A percentile compares a stretch with the other conserved stretches of the same genome.
Conservation (phyloP, 35 echinoderm and acorn worm genomes). For the Heliocidaris erythrogramma region DNA sequence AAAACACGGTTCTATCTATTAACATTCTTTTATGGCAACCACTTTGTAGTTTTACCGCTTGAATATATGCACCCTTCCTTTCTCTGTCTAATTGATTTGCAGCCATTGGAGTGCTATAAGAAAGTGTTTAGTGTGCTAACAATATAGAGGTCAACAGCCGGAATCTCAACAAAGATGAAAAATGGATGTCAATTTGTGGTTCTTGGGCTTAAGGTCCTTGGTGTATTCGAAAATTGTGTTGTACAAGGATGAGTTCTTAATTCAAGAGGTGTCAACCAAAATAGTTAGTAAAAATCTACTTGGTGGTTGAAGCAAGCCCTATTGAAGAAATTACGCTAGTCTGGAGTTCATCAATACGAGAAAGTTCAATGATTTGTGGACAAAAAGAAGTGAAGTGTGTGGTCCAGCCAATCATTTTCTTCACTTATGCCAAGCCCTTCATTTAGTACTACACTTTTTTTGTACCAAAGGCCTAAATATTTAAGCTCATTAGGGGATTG, state of each 20-base stretch:
- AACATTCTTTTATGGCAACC: neutral
- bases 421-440: neutral
- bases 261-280: neutral
- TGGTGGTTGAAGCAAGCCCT: neutral
- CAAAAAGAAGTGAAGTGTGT: neutral
- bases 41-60: conserved; percentile 10
- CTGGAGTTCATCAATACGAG: neutral
- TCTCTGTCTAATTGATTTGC: neutral
- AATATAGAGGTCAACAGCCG: neutral
- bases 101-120: neutral
- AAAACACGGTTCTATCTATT: neutral
- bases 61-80: neutral
- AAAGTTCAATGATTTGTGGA: neutral
- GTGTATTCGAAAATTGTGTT: neutral
- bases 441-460: neutral
- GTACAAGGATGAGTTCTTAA: neutral
- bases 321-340: neutral
- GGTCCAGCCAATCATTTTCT: neutral
- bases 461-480: neutral
- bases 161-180: neutral
- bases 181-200: neutral
- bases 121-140: neutral
- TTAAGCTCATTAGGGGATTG: neutral
- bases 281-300: neutral
- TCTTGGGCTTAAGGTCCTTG: neutral